phyloP scores from a whole-genome alignment of 1,140 invertebrate species.

The Steinernema khuongi region DNA sequence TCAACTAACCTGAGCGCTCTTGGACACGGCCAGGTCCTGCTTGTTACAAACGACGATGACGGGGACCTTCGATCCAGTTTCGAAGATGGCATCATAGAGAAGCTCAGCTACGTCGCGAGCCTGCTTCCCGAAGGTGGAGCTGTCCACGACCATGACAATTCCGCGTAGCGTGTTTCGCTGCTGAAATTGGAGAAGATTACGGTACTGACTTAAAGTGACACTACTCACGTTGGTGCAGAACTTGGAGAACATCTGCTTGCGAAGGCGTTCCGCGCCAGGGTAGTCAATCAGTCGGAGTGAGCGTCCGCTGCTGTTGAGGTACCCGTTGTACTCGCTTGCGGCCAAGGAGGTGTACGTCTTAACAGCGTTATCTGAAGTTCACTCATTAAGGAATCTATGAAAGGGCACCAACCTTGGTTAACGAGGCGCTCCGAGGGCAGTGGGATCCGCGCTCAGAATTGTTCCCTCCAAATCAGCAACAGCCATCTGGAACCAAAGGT shows the following conservation, averaged over 20 bases:
- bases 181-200: slow-evolving; percentile 10
- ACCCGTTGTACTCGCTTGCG: slow-evolving; percentile 24
- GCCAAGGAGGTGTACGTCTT: slow-evolving; percentile 18
- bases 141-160: slow-evolving; percentile 34
- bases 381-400: background rate
- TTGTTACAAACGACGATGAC: slow-evolving; percentile 35
- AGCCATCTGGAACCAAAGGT: background rate
- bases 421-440: background rate
- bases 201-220: background rate
- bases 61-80: slow-evolving; percentile 29
- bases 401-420: slow-evolving; percentile 4
- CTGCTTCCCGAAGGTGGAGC: slow-evolving; percentile 28
- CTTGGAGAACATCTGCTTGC: slow-evolving; percentile 29
- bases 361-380: background rate
- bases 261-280: slow-evolving; percentile 32
- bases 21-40: slow-evolving; percentile 29
- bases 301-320: slow-evolving; percentile 23
- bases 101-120: slow-evolving; percentile 34
- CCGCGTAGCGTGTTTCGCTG: slow-evolving; percentile 4
- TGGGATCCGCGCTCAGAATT: background rate
- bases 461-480: background rate
- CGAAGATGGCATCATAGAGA: slow-evolving; percentile 26
- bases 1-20: slow-evolving; percentile 24
- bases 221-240: background rate
- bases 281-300: slow-evolving; percentile 28